A percentile compares a stretch with the other conserved stretches of the same genome.
Evolutionary conservation across 1,140 invertebrate genomes (phyloP).

Genomic region (Hycleus phaleratus): DNA sequence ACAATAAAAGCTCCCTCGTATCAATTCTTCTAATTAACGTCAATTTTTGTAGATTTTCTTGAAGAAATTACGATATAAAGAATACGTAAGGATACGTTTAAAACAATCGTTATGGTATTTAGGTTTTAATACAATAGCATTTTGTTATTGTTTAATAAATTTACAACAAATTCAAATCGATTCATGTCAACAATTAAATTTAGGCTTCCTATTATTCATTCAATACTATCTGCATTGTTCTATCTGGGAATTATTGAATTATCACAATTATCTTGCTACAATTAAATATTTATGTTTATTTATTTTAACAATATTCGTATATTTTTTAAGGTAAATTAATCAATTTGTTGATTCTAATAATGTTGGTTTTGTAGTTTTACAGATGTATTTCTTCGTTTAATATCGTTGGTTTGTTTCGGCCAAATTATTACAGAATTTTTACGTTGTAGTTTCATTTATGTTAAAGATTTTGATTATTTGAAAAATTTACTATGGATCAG

Average conservation of each 20-base stretch:
- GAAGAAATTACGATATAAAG: constrained; percentile 10
- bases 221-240: constrained; percentile 12
- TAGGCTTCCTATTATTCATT: constrained; percentile 14
- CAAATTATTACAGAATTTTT: constrained; percentile 6
- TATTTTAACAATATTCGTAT: constrained; percentile 7
- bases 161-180: constrained; percentile 2
- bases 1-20: neutral
- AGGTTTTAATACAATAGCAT: constrained; percentile 16
- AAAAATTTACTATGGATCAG: neutral
- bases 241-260: constrained; percentile 3
- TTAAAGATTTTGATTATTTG: neutral
- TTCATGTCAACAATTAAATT: constrained; percentile 3
- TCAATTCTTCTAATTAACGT: neutral
- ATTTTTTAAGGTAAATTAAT: constrained; percentile 15
- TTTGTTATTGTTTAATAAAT: constrained; percentile 14
- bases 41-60: constrained; percentile 4
- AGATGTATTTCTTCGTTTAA: constrained; percentile 12
- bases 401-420: constrained; percentile 1
- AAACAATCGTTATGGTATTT: constrained; percentile 14
- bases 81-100: constrained; percentile 11
- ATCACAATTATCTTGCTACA: neutral
- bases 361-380: constrained; percentile 8
- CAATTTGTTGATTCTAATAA: neutral
- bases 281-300: neutral
- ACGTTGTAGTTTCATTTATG: neutral